Evolutionary conservation across 2,797 vertebrate species (phyloP).

Genomic region (Protonibea diacanthus): DNA sequence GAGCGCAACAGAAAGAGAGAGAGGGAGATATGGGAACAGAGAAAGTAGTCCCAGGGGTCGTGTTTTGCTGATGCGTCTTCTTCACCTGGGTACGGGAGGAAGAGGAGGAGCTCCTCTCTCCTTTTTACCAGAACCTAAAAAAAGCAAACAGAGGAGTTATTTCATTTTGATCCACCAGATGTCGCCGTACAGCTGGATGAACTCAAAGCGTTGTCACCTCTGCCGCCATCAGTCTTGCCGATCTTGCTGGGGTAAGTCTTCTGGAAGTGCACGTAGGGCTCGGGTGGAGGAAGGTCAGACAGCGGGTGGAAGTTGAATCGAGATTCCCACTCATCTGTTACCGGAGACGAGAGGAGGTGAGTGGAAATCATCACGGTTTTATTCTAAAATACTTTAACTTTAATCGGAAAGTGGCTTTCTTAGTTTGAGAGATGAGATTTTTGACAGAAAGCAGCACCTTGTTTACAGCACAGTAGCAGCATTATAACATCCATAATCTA

Average conservation of each 20-base stretch:
- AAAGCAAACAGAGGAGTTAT: conserved; percentile 21
- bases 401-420: too few relatives aligned
- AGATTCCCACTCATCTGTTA: conserved; percentile 94
- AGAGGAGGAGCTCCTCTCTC: conserved; percentile 86
- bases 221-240: conserved; percentile 87
- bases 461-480: too few relatives aligned
- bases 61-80: conserved; percentile 23
- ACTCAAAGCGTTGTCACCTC: conserved; percentile 79
- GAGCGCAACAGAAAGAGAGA: conserved; percentile 17
- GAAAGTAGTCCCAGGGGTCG: conserved; percentile 24
- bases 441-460: too few relatives aligned
- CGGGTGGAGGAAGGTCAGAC: conserved; percentile 95
- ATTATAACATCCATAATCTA: too few relatives aligned
- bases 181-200: conserved; percentile 3
- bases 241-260: conserved; percentile 97
- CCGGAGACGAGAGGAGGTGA: conserved; percentile 11
- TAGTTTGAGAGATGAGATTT: too few relatives aligned
- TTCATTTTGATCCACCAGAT: conserved; percentile 39
- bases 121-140: conserved; percentile 82
- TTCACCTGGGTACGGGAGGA: conserved; percentile 86
- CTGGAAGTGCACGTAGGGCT: conserved; percentile 89
- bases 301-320: conserved; percentile 95
- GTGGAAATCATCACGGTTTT: background rate
- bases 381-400: background rate
- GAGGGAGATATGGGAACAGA: background rate